phyloP scores from a whole-genome alignment of 2,113 vertebrate species.

The Carollia perspicillata region DNA sequence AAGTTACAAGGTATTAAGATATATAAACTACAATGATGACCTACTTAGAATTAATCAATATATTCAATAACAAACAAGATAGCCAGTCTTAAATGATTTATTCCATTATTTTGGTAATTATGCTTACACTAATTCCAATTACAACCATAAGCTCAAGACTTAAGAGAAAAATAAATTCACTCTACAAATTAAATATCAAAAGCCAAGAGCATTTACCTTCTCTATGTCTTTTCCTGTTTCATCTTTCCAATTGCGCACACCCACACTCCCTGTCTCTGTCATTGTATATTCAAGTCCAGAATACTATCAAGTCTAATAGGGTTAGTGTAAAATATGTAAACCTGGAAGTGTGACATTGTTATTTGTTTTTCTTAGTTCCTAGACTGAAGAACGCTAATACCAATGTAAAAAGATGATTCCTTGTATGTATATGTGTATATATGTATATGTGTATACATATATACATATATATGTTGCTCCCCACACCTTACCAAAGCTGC shows the following conservation, averaged over 20 bases:
- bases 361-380: not conserved
- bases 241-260: not conserved
- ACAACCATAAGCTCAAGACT: constrained; percentile 1
- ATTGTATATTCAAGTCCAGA: not conserved
- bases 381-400: not conserved
- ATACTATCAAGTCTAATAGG: not conserved
- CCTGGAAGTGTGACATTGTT: not conserved
- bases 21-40: constrained; percentile 18
- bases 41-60: not conserved
- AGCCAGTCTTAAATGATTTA: not conserved
- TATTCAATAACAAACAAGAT: not conserved
- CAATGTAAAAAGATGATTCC: not conserved
- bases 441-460: not conserved
- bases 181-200: constrained; percentile 51
- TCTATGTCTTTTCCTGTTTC: not conserved
- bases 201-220: not conserved
- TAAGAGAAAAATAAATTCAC: constrained; percentile 10
- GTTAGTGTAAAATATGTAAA: not conserved
- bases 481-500: not conserved
- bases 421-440: not conserved
- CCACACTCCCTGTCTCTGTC: not conserved
- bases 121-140: constrained; percentile 30
- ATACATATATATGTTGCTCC: not conserved
- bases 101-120: constrained; percentile 23
- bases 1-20: not conserved